Base-by-base conservation (phyloP, 2,113 vertebrate genomes). In the Sus scrofa region DNA sequence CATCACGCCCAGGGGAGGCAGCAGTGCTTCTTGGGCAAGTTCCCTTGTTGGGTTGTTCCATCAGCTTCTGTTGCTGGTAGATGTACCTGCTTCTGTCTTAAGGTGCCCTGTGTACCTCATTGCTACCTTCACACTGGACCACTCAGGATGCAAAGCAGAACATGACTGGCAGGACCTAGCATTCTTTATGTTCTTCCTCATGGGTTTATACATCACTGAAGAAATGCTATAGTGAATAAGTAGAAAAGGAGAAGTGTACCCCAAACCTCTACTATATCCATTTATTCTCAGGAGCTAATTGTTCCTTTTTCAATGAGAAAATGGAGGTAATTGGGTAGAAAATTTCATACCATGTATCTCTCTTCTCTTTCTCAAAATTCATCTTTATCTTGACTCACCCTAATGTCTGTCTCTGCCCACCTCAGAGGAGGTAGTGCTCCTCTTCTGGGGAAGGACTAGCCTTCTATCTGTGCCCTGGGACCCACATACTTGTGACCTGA, bases 361-460 rank as follows among this genome's bases (percentile, higher is more conserved):
- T 60, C 44, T 75, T 77, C 26, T 94, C 26, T n/a, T 50, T 58
- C 68, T 87, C 54, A 71, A 96, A 91, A 71, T 67, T 91, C 27
- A 30, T 14, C n/a, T 95, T 93, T 56, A 62, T 81, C 19, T 26
- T 82, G 75, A 77, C 15, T 68, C 8, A 58, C 68, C 37, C 56
- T 58, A 54, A 79, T 15, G 24, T 39, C 68, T n/a, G n/a, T n/a
- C 12, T 95, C 54, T 95, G n/a, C 15, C 39, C 32, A 88, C n/a
- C 60, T 56, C 37, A 87, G 86, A 83, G 74, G 54, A 58, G 27
- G 9, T 1, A n/a, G 18, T 18, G 20, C 13, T 39, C 26, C 32
- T 50, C 44, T 19, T 86, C 8, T 65, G n/a, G 58, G 74, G 56
- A 78, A 39, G 75, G 84, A 79, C 9, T 12, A 86, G 12, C 62